Percentiles rank a stretch among this genome's conserved stretches.
These are phyloP conservation scores for Myotis planiceps DNA, from an alignment of 2,797 vertebrate species.

Conservation along the genomic window DNA sequence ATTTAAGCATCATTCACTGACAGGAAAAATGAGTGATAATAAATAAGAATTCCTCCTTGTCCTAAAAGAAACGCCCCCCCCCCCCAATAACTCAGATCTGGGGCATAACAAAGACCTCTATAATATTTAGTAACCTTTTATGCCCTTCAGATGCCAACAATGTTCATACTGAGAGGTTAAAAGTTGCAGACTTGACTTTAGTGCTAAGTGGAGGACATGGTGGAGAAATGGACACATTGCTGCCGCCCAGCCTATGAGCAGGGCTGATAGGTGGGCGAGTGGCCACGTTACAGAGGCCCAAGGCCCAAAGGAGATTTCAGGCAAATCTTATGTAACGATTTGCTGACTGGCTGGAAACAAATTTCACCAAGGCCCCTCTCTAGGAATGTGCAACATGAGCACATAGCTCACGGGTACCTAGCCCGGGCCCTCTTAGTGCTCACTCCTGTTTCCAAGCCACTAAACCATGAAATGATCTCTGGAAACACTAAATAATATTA, in stretches of 20 bases:
- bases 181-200: background rate
- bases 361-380: background rate
- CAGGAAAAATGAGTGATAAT: background rate
- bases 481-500: background rate
- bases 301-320: background rate
- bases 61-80: background rate
- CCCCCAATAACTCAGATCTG: background rate
- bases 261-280: background rate
- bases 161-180: background rate
- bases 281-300: background rate
- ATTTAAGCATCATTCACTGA: background rate
- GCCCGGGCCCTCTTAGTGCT: background rate
- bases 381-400: background rate
- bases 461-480: background rate
- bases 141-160: background rate
- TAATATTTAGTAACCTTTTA: background rate
- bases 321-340: background rate
- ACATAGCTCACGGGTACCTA: rapidly evolving
- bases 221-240: background rate
- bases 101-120: background rate
- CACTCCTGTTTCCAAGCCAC: background rate
- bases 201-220: background rate
- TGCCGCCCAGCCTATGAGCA: background rate
- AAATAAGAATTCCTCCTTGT: background rate
- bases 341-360: background rate